phyloP scores from a whole-genome alignment of 2,113 vertebrate species.

The Zosterops japonicus region DNA sequence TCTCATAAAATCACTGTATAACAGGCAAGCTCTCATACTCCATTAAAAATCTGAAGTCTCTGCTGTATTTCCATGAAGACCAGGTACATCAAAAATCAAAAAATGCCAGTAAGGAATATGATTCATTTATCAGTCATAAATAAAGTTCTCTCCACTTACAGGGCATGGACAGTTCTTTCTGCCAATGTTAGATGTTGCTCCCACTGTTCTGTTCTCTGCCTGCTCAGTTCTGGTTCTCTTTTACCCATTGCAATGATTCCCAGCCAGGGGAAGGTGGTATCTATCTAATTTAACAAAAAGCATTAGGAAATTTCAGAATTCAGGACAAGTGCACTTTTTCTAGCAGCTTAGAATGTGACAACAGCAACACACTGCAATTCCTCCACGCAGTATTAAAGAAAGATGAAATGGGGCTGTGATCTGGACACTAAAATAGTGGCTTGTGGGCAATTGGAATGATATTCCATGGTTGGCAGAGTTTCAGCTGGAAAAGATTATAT shows the following conservation, averaged over 20 bases:
- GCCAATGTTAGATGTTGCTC: background rate
- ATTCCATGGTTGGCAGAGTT: background rate
- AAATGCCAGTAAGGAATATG: accelerated
- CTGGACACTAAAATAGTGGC: background rate
- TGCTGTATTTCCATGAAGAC: background rate
- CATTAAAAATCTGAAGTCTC: background rate
- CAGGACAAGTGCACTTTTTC: background rate
- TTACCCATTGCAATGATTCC: background rate
- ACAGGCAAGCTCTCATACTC: background rate
- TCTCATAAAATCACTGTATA: background rate
- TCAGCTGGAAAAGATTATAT: background rate
- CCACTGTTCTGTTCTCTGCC: background rate
- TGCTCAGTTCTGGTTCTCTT: background rate
- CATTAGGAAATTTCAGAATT: background rate
- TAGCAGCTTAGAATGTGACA: background rate
- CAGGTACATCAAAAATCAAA: background rate
- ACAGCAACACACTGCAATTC: background rate
- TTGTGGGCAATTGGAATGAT: background rate
- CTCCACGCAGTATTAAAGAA: background rate
- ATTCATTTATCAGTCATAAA: background rate
- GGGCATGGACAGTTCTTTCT: background rate
- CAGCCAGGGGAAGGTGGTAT: background rate
- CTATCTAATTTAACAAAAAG: background rate
- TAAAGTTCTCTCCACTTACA: background rate
- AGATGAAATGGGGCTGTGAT: background rate